Evolutionary conservation across 2,113 vertebrate species (phyloP).

Genomic region (Cervus canadensis): DNA sequence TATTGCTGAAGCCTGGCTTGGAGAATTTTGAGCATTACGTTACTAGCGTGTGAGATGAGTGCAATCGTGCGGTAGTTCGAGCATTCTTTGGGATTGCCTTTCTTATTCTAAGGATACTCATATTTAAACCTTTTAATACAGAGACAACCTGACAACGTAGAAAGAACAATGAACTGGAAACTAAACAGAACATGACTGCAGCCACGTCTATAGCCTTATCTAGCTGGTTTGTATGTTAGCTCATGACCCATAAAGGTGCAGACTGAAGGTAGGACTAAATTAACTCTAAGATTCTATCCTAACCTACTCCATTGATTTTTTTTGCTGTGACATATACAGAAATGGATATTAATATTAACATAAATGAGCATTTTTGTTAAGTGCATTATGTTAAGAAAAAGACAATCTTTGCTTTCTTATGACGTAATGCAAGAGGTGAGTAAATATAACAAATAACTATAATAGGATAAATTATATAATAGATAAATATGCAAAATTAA

Average conservation of each 20-base stretch:
- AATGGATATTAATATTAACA: background rate
- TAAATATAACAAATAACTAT: background rate
- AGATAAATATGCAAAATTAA: background rate
- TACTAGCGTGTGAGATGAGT: no score
- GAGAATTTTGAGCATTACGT: no score
- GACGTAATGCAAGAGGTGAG: background rate
- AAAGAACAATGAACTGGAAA: background rate
- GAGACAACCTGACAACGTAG: background rate
- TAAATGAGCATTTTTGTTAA: background rate
- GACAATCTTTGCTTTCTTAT: background rate
- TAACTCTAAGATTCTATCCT: background rate
- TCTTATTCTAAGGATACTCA: background rate
- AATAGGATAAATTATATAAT: background rate
- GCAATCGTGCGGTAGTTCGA: no score
- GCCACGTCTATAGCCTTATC: no score
- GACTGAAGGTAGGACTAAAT: background rate
- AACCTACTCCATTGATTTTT: background rate
- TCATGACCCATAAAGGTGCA: background rate
- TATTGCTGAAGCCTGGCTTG: no score
- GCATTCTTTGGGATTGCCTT: no score
- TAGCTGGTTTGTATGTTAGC: background rate
- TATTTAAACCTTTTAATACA: background rate
- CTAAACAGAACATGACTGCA: background rate
- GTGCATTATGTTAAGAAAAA: background rate
- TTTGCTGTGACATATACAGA: background rate